Conservation (phyloP, 2,888 invertebrate species). For the Junonia oenone region DNA sequence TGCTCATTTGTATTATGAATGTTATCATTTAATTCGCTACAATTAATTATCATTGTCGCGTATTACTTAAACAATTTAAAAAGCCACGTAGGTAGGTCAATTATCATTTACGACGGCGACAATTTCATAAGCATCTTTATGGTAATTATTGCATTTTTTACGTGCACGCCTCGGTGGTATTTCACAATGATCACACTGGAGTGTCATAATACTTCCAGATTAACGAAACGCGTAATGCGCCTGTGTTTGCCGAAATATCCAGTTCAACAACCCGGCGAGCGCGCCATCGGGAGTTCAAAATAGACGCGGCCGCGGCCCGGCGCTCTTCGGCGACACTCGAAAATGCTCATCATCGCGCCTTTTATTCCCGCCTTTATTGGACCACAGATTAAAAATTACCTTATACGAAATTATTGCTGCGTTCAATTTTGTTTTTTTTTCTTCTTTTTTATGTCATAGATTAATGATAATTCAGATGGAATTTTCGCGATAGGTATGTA, state of each 20-base stretch:
- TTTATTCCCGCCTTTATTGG: constrained; percentile 31
- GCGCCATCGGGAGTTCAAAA: constrained; percentile 72
- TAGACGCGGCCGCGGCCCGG: constrained; percentile 65
- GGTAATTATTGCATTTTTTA: constrained; percentile 20
- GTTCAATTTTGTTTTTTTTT: neutral
- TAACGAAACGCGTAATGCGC: constrained; percentile 67
- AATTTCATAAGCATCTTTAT: constrained; percentile 17
- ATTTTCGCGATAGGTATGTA: constrained; percentile 23
- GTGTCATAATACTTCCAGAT: constrained; percentile 58
- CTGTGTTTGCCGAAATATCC: constrained; percentile 77
- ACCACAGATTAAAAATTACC: constrained; percentile 20
- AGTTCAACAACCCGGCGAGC: constrained; percentile 76
- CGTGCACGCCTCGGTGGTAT: constrained; percentile 23
- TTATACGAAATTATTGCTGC: neutral
- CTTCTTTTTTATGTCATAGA: neutral
- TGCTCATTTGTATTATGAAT: constrained; percentile 58
- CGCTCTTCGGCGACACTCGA: constrained; percentile 48
- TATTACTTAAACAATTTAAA: constrained; percentile 28
- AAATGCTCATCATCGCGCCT: constrained; percentile 43
- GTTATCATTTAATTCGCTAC: constrained; percentile 49
- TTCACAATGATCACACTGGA: constrained; percentile 47
- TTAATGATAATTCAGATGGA: neutral
- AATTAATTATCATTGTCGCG: constrained; percentile 55
- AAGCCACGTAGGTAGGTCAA: constrained; percentile 15
- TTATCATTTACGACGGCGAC: constrained; percentile 6